Percentiles rank a stretch among this genome's conserved stretches.
Evolutionary conservation across 2,113 vertebrate species (phyloP).

Genomic region (Macrotis lagotis): DNA sequence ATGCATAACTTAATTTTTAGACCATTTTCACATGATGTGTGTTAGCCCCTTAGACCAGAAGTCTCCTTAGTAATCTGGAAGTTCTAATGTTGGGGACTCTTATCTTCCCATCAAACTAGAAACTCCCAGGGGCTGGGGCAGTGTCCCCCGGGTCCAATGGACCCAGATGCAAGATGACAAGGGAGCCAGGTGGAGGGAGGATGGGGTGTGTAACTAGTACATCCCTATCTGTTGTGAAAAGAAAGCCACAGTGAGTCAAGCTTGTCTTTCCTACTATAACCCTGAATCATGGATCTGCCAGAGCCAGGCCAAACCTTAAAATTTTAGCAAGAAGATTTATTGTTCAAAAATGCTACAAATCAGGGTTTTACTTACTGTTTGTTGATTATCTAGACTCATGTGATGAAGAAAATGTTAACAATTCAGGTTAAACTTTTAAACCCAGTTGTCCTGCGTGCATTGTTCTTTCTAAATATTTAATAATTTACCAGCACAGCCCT

Average conservation of each 20-base stretch:
- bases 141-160: neutral
- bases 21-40: neutral
- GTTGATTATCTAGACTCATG: neutral
- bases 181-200: neutral
- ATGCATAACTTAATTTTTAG: neutral
- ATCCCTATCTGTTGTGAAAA: neutral
- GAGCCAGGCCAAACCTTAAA: neutral
- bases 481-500: neutral
- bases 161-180: neutral
- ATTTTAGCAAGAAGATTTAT: neutral
- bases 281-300: neutral
- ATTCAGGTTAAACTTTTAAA: neutral
- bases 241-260: neutral
- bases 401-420: neutral
- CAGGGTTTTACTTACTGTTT: neutral
- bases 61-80: neutral
- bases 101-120: neutral
- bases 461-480: neutral
- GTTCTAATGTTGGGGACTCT: neutral
- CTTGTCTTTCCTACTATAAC: neutral
- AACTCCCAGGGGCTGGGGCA: neutral
- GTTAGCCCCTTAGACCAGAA: neutral
- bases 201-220: neutral
- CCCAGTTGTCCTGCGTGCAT: neutral
- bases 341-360: neutral